A percentile compares a stretch with the other conserved stretches of the same genome.
Conservation (phyloP, 2,888 invertebrate genomes). For the Drosophila mimica region DNA sequence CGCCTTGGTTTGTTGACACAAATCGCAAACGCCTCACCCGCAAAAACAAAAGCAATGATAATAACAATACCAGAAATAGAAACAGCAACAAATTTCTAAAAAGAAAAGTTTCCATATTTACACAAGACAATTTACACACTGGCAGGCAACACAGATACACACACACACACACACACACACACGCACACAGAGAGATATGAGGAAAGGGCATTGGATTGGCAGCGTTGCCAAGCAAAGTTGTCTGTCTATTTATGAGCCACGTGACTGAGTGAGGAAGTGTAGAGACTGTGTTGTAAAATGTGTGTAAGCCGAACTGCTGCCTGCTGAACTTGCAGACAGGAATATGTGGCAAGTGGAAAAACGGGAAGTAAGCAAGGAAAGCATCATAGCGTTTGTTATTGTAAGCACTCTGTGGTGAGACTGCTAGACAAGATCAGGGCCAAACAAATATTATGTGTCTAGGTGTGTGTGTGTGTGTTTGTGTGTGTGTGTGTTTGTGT, state of each 20-base stretch:
- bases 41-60: slow-evolving; percentile 47
- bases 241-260: slow-evolving; percentile 49
- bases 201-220: slow-evolving; percentile 3
- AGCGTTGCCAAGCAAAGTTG: slow-evolving; percentile 14
- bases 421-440: slow-evolving; percentile 38
- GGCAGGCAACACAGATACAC: slow-evolving; percentile 24
- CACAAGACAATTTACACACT: slow-evolving; percentile 72
- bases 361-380: slow-evolving; percentile 59
- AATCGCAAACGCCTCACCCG: slow-evolving; percentile 55
- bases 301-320: slow-evolving; percentile 78
- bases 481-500: slow-evolving; percentile 13
- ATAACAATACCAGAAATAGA: slow-evolving; percentile 21
- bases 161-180: background rate
- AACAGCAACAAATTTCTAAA: slow-evolving; percentile 14
- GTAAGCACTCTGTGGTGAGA: slow-evolving; percentile 50
- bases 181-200: background rate
- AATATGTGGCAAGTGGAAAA: slow-evolving; percentile 30
- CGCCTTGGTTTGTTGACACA: slow-evolving; percentile 76
- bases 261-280: slow-evolving; percentile 52
- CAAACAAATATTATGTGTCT: slow-evolving; percentile 16
- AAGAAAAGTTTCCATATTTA: slow-evolving; percentile 67
- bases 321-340: slow-evolving; percentile 55
- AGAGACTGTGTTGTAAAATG: slow-evolving; percentile 74
- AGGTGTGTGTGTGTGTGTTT: background rate
- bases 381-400: slow-evolving; percentile 49